Evolutionary conservation across 2,888 invertebrate genomes (phyloP).

Genomic region (Polydrusus cervinus): DNA sequence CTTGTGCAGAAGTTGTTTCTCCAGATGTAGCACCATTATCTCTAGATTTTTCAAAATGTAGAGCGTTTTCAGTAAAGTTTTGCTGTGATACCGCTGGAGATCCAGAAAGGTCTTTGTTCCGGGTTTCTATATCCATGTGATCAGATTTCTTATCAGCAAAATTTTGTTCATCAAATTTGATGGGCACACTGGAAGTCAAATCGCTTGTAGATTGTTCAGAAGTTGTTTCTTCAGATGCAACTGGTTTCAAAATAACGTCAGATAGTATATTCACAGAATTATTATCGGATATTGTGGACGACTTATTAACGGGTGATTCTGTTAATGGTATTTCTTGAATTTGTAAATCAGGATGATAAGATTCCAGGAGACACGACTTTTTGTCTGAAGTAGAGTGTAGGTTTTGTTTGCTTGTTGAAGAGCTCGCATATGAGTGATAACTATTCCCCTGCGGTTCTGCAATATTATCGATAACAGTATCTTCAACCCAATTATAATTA

Average conservation of each 20-base stretch:
- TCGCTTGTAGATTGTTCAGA: background rate
- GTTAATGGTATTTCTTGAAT: no score
- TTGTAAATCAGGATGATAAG: no score
- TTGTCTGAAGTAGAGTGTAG: background rate
- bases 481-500: background rate
- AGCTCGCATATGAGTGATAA: background rate
- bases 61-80: no score
- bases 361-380: no score
- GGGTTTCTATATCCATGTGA: no score
- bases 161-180: background rate
- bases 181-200: background rate
- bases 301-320: no score
- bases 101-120: background rate
- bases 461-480: background rate
- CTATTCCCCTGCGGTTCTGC: background rate
- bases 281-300: no score
- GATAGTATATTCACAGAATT: background rate
- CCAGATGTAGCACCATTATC: no score
- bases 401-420: background rate
- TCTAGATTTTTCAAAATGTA: no score
- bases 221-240: background rate
- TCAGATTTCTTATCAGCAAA: background rate
- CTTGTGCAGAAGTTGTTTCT: no score
- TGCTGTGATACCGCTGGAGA: background rate
- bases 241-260: constrained; percentile 1